Base-by-base conservation (phyloP, 2,888 invertebrate species). In the Sthenelais limicola region DNA sequence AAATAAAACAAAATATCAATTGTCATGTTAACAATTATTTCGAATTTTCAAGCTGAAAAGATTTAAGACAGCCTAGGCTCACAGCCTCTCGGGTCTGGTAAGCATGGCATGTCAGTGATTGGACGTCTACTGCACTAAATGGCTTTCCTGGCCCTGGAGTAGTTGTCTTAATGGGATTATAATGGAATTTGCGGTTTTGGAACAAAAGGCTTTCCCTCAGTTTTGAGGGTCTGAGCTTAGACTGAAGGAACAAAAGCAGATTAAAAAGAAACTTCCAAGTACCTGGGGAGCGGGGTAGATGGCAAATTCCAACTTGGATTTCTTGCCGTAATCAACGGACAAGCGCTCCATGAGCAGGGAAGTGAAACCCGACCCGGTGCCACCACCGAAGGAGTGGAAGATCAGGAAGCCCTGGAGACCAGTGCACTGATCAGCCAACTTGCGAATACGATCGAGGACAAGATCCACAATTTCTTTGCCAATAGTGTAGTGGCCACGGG, bases 271-370 rank as follows among this genome's bases (percentile, higher is more conserved):
- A 52, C 52, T 15, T 28, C n/a, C 1, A 24, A 26, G 24, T 30
- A 85, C 80, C 78, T 84, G 83, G 28, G 85, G 84, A 12, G 85
- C 83, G 52, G 84, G 85, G 73, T 84, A 85, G 74, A 85, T 80
- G 56, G 83, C 76, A 68, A 85, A 84, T 77, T 85, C 84, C 52
- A 85, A 76, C 75, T 85, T 84, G 66, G 84, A 84, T 77, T 84
- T 84, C 79, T 85, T 85, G 67, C 85, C 84, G 71, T 83, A 83
- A 70, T 83, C 84, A 15, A 76, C 76, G 43, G 72, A 72, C 3
- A 96, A 89, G 69, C 83, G 79, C 76, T 87, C 86, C 85, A 86
- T 85, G 28, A 87, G 78, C 54, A 86, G 83, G 21, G 87, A 86
- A 15, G 86, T 83, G 78, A 87, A 86, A 28, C 87, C 87, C 26